These are phyloP conservation scores for Myotis daubentonii DNA, from an alignment of 2,797 vertebrate genomes.

Conservation along the genomic window DNA sequence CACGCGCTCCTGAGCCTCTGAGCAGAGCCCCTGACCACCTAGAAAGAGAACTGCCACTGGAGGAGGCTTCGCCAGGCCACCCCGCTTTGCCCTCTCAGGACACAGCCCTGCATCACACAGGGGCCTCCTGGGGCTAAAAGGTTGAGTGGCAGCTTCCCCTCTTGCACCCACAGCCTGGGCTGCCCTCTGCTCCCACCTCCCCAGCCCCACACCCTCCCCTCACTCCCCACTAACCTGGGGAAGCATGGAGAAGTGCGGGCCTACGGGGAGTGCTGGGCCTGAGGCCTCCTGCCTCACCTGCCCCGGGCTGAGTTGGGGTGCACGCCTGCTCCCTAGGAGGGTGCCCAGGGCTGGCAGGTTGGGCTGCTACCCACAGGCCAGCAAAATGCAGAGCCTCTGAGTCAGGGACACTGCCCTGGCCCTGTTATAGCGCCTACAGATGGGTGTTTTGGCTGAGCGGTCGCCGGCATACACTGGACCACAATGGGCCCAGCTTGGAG, in stretches of 20 bases:
- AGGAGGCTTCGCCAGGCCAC: accelerated
- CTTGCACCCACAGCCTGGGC: too few species aligned
- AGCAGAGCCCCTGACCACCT: neutral
- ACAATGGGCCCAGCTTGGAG: neutral
- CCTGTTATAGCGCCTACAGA: neutral
- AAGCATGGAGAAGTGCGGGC: neutral
- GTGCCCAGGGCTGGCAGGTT: neutral
- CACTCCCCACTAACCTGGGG: neutral
- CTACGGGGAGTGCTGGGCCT: accelerated
- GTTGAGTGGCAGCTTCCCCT: neutral
- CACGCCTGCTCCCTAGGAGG: neutral
- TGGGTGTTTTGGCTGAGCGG: neutral
- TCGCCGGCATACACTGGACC: neutral
- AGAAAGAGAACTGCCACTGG: neutral
- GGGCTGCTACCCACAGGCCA: neutral
- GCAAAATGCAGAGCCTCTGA: neutral
- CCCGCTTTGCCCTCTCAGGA: neutral
- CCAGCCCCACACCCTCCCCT: neutral
- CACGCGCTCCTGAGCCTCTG: neutral
- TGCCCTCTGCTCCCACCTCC: neutral
- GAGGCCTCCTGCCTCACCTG: neutral
- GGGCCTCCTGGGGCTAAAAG: too few species aligned
- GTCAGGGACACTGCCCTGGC: neutral
- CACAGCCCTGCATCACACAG: neutral
- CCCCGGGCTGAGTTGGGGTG: neutral